These are phyloP conservation scores for Andricus quercusramuli DNA, from an alignment of 2,888 invertebrate species.

Conservation along the genomic window DNA sequence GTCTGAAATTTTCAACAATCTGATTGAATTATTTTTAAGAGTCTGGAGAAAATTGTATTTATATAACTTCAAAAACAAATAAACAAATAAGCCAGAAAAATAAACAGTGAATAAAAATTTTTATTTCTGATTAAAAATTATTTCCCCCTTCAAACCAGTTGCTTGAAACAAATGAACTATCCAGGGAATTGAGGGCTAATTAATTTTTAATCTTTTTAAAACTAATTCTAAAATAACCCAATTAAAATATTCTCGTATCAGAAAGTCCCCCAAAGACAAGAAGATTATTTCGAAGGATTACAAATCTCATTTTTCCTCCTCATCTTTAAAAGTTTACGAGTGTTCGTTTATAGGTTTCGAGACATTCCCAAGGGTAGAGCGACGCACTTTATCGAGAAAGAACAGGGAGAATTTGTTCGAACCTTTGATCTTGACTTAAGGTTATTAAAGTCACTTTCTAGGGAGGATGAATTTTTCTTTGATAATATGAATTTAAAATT, in stretches of 20 bases:
- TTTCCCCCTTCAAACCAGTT: too few species aligned
- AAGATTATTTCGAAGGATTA: background rate
- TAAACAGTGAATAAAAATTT: too few species aligned
- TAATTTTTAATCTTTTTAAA: too few species aligned
- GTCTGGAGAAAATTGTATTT: too few species aligned
- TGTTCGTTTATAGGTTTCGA: background rate
- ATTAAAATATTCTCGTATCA: background rate
- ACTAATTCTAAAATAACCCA: background rate
- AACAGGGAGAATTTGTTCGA: constrained; percentile 1
- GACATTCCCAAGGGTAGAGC: background rate
- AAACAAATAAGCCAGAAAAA: too few species aligned
- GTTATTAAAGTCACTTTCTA: background rate
- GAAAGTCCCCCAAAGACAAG: background rate
- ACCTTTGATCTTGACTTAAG: background rate
- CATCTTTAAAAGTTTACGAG: background rate
- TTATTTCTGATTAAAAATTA: too few species aligned
- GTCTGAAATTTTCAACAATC: too few species aligned
- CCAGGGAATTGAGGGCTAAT: too few species aligned
- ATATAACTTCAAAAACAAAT: too few species aligned
- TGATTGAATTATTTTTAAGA: too few species aligned
- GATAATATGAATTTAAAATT: background rate
- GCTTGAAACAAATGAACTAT: too few species aligned
- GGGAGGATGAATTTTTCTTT: background rate
- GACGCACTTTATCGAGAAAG: background rate
- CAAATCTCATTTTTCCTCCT: background rate